Conservation (phyloP, 2,888 invertebrate genomes). For the Calameuta filiformis region DNA sequence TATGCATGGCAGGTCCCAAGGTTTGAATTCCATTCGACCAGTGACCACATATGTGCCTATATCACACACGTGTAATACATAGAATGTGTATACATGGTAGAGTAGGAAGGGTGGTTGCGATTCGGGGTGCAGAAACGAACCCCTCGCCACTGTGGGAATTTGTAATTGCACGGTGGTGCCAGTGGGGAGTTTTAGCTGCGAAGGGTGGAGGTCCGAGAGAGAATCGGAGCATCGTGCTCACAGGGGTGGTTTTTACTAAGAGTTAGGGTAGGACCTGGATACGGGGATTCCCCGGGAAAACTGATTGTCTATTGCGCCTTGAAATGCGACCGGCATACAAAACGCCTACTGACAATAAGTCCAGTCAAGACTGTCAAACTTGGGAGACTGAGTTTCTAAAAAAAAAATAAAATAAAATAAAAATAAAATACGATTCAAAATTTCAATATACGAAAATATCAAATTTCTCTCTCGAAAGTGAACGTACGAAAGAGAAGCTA, state of each 20-base stretch:
- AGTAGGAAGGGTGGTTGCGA: background rate
- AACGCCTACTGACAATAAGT: background rate
- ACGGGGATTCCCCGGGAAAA: slow-evolving; percentile 20
- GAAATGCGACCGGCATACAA: background rate
- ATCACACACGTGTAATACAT: background rate
- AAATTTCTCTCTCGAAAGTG: background rate
- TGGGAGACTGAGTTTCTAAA: background rate
- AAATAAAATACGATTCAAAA: background rate
- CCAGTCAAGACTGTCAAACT: background rate
- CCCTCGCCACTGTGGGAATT: slow-evolving; percentile 53
- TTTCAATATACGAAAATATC: background rate
- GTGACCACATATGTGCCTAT: background rate
- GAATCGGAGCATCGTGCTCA: background rate
- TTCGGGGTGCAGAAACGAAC: slow-evolving; percentile 16
- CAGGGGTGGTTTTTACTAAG: slow-evolving; percentile 7
- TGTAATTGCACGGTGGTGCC: slow-evolving; percentile 46
- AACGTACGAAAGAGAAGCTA: too few species aligned
- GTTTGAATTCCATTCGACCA: slow-evolving; percentile 28
- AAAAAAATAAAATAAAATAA: background rate
- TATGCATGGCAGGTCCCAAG: slow-evolving; percentile 31
- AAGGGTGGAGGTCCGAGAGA: slow-evolving; percentile 25
- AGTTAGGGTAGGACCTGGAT: slow-evolving; percentile 15
- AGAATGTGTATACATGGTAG: background rate
- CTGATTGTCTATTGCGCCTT: slow-evolving; percentile 37
- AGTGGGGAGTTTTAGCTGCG: slow-evolving; percentile 17